These are phyloP conservation scores for Enteromius unitaeniatus DNA, from an alignment of 2,797 vertebrate genomes.

Conservation along the genomic window DNA sequence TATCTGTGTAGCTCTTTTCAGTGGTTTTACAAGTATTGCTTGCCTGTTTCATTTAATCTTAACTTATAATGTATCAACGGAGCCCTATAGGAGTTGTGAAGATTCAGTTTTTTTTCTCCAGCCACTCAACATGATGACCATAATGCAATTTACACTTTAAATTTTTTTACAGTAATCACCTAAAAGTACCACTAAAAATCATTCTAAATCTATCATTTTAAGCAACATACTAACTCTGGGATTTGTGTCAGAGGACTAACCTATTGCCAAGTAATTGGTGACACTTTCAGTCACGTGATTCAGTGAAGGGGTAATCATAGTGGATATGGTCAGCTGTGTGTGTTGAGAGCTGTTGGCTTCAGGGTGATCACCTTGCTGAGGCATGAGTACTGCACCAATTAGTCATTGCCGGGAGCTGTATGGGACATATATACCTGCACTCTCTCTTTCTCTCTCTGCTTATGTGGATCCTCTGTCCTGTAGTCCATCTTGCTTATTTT, in stretches of 20 bases:
- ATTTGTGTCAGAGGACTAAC: conserved; percentile 10
- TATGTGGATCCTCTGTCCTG: not conserved
- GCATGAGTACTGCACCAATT: conserved; percentile 60
- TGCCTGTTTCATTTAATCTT: conserved; percentile 47
- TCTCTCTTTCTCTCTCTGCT: not conserved
- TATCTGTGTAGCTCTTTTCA: not conserved
- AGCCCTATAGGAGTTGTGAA: not conserved
- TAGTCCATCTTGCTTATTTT: not conserved
- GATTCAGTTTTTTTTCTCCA: not conserved
- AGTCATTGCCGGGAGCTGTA: conserved; percentile 54
- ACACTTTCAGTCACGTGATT: conserved; percentile 39
- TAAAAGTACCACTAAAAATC: not conserved
- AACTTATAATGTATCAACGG: not conserved
- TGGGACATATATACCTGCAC: conserved; percentile 10
- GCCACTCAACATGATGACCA: not conserved
- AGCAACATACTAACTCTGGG: not conserved
- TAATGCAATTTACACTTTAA: not conserved
- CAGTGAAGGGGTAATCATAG: conserved; percentile 43
- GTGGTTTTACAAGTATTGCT: no score
- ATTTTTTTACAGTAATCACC: not conserved
- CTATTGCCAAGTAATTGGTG: conserved; percentile 27
- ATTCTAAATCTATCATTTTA: not conserved
- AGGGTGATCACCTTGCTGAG: conserved; percentile 58
- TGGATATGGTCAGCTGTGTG: conserved; percentile 20
- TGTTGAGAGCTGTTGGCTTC: conserved; percentile 48